Conservation (phyloP, 2,888 invertebrate species). For the Nephrotoma appendiculata region DNA sequence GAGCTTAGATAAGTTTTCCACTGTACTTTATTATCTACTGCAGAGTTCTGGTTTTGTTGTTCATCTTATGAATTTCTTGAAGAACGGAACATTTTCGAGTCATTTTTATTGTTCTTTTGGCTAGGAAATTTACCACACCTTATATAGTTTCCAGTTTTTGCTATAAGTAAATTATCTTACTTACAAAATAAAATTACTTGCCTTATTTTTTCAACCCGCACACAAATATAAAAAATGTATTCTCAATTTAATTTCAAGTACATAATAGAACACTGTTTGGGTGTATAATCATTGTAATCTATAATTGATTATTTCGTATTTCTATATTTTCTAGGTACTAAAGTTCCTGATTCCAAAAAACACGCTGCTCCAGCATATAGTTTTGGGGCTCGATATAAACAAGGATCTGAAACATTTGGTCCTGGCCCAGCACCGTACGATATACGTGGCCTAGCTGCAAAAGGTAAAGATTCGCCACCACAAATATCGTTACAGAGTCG, state of each 20-base stretch:
- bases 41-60: no score
- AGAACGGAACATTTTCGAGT: no score
- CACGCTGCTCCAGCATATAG: constrained; percentile 69
- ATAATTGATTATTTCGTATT: neutral
- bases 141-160: neutral
- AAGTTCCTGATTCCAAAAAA: constrained; percentile 59
- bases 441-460: constrained; percentile 68
- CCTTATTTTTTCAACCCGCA: neutral
- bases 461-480: constrained; percentile 64
- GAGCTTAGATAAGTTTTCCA: no score
- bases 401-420: constrained; percentile 42
- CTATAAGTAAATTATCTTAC: neutral
- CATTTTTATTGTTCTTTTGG: neutral
- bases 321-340: constrained; percentile 43
- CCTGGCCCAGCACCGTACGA: constrained; percentile 88
- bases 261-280: neutral
- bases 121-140: neutral
- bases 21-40: no score
- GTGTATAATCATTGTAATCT: neutral
- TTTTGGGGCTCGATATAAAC: constrained; percentile 51
- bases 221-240: neutral
- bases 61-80: no score
- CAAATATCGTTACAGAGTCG: constrained; percentile 69
- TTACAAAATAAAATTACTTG: neutral
- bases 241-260: neutral